These are phyloP conservation scores for Teleogryllus occipitalis DNA, from an alignment of 1,140 invertebrate genomes.

Conservation along the genomic window DNA sequence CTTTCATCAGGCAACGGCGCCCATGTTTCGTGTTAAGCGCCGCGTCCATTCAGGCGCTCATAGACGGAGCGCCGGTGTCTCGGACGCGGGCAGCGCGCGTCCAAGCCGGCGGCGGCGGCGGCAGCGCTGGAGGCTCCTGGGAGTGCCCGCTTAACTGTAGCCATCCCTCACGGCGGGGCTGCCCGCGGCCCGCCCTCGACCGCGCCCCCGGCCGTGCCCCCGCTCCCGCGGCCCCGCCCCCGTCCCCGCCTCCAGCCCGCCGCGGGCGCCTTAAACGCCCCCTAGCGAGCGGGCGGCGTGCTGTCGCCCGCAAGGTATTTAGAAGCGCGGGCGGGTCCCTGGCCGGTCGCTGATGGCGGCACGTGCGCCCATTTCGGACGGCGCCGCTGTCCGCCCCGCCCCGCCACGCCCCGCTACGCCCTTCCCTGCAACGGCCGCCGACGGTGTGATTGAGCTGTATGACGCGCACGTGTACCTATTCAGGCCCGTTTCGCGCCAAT, in stretches of 20 bases:
- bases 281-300: not conserved
- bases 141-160: not conserved
- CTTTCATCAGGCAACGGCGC: not conserved
- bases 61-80: not conserved
- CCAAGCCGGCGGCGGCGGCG: not conserved
- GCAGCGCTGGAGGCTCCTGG: not conserved
- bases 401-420: too few relatives aligned
- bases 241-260: too few relatives aligned
- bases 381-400: not conserved
- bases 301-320: constrained; percentile 3
- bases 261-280: not conserved
- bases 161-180: not conserved
- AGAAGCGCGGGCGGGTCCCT: not conserved
- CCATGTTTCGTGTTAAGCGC: not conserved
- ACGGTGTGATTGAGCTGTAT: not conserved
- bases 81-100: not conserved
- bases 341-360: not conserved
- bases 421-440: too few relatives aligned
- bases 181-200: too few relatives aligned
- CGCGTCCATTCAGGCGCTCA: not conserved
- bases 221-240: too few relatives aligned
- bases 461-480: not conserved
- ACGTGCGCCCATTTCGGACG: not conserved
- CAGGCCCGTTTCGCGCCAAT: too few relatives aligned
- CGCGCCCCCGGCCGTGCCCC: too few relatives aligned